Base-by-base conservation (phyloP, 2,797 vertebrate genomes). In the Sebastes taczanowskii region DNA sequence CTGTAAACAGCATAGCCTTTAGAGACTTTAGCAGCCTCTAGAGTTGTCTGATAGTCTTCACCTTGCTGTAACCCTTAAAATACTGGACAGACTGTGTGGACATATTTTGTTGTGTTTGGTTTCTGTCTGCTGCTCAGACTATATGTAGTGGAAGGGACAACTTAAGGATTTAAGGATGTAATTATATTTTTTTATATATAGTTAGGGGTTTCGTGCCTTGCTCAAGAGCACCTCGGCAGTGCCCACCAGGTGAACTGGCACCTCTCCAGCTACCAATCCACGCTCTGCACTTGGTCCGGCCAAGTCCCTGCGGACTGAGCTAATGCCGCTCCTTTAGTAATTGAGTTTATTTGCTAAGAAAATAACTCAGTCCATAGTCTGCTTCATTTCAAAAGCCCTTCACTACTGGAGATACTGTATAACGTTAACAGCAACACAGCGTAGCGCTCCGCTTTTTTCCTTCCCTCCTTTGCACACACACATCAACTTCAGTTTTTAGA, bases 1-100 rank as follows among this genome's bases (percentile, higher is more conserved):
- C 61, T 79, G 61, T 81, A 77, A 81, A 83, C 78, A 81, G 58
- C 5, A 4, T 9, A 27, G 67, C 25, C 66, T 60, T 53, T 49
- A 34, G 59, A 67, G 52, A 75, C n/a, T 35, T 75, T 4, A 49
- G 7, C 9, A 27, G 70, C 25, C 66, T 60, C 59, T 49, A 34
- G 59, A 67, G 52, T 38, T 7, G 2, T 55, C 74, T 70, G 52
- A 65, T 53, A 35, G 49, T 61, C 49, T 71, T 66, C 14, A 58
- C 29, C 25, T 71, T 11, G 3, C 32, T 70, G 27, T 82, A 70
- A 78, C 78, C 62, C 55, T n/a, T 59, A 10, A 61, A 38, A 79
- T 77, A 76, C 56, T 23, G 8, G 23, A 75, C 11, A 3, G 9
- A 66, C 52, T 60, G 53, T 61, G 27, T 63, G 25, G 32, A 56